A percentile compares a stretch with the other conserved stretches of the same genome.
These are phyloP conservation scores for Drosophila recens DNA, from an alignment of 2,888 invertebrate genomes.

Conservation along the genomic window DNA sequence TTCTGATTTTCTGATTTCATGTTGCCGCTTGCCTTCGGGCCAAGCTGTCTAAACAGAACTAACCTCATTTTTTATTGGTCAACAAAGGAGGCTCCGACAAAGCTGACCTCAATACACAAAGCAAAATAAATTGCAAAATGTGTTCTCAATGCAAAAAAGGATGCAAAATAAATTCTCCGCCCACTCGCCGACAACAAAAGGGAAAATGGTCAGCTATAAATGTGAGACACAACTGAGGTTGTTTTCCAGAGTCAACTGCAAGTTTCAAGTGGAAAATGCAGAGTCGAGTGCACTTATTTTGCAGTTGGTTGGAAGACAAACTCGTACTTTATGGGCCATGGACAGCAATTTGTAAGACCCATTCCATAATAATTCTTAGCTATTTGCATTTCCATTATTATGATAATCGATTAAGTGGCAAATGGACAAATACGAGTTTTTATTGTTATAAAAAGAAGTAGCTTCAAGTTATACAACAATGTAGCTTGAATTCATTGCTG, in stretches of 20 bases:
- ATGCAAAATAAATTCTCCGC: constrained; percentile 74
- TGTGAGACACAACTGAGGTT: constrained; percentile 22
- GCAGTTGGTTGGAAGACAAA: constrained; percentile 17
- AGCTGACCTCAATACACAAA: constrained; percentile 76
- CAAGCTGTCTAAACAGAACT: constrained; percentile 72
- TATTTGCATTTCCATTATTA: constrained; percentile 40
- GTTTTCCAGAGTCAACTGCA: constrained; percentile 12
- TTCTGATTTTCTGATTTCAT: constrained; percentile 13
- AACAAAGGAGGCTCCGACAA: constrained; percentile 50
- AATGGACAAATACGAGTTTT: constrained; percentile 3
- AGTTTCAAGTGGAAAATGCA: constrained; percentile 18
- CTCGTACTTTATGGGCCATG: constrained; percentile 51
- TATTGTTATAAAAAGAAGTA: neutral
- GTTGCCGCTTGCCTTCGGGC: constrained; percentile 34
- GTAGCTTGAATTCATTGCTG: neutral
- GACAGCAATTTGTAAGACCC: constrained; percentile 53
- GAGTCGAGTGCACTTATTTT: constrained; percentile 44
- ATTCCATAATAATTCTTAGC: constrained; percentile 44
- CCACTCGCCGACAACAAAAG: constrained; percentile 14
- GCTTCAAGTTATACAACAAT: neutral
- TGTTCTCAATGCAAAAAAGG: constrained; percentile 68
- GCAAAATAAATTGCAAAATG: constrained; percentile 76
- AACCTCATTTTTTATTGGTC: constrained; percentile 75
- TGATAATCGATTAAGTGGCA: constrained; percentile 29
- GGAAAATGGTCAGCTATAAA: constrained; percentile 45